Conservation (phyloP, 2,888 invertebrate species). For the Rhingia campestris region DNA sequence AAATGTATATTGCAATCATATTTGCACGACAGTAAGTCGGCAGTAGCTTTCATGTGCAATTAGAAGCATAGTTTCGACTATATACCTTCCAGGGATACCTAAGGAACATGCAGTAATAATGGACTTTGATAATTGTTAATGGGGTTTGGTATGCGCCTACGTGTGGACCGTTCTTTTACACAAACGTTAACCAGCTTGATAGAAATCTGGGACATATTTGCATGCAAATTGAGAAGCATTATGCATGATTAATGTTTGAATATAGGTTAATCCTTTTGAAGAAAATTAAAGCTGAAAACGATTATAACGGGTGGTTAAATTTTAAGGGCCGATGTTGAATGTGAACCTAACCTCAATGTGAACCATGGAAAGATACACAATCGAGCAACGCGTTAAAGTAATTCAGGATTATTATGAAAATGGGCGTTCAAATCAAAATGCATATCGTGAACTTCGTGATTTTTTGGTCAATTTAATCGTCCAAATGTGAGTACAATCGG, state of each 20-base stretch:
- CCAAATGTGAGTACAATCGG: too few relatives aligned
- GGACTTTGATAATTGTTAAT: conserved; percentile 13
- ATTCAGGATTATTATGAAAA: too few relatives aligned
- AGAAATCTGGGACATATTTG: conserved; percentile 25
- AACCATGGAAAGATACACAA: too few relatives aligned
- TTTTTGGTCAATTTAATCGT: too few relatives aligned
- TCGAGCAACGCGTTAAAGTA: too few relatives aligned
- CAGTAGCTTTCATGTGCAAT: conserved; percentile 10
- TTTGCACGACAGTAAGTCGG: conserved; percentile 49
- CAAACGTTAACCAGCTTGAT: neutral
- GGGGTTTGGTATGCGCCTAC: neutral
- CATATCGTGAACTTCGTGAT: too few relatives aligned
- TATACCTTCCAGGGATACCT: neutral
- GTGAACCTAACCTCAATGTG: too few relatives aligned
- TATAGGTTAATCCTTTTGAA: conserved; percentile 14
- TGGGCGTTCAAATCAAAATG: too few relatives aligned
- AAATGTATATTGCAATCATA: conserved; percentile 45
- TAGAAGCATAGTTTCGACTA: neutral
- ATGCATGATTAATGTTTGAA: neutral
- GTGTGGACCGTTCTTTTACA: neutral
- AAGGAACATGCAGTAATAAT: neutral
- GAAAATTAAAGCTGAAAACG: too few relatives aligned
- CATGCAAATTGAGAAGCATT: conserved; percentile 18
- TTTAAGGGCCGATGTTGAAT: too few relatives aligned
- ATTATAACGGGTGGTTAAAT: too few relatives aligned